Evolutionary conservation across 2,113 vertebrate species (phyloP), one percentile per base, ranked within the genome.

Genomic region (Isichthys henryi): DNA sequence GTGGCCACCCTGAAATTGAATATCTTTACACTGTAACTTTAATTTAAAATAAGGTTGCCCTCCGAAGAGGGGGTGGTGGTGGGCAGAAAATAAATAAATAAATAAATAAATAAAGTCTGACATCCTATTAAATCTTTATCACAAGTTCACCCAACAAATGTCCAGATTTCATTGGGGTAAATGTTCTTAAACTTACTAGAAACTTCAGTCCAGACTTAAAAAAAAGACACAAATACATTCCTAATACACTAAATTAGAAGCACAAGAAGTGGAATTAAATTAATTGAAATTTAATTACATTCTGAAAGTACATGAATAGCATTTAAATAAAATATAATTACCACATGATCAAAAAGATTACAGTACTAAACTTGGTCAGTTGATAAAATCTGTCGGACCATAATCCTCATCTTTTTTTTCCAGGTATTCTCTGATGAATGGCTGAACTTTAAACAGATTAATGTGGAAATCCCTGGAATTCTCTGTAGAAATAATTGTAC

Each of bases 401-500:
- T 56, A 90, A n/a, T 0, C 0, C 8, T 46, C 4, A 4, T 19
- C 0, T 52, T 10, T 15, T 13, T 77, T 52, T 27, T 11, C 23
- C 19, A 91, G 56, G 80, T 84, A 5, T 15, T 85, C 0, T 39
- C 45, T 88, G 70, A 91, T 86, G 82, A 91, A 91, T 10, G 85
- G 45, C 31, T 66, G 27, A 43, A 91, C 86, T 88, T 58, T 84
- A 70, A 91, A 91, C 15, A 91, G 88, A 83, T 91, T 91, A 9
- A 91, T 91, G 53, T 91, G 90, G 56, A 93, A 95, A 91, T 95
- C 95, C 91, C 95, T 93, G 88, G 94, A 95, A 0, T 5, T 0
- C 0, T 2, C 6, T 0, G 5, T 15, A 15, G 95, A 94, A 0
- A 90, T 80, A 0, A 53, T 0, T 2, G 49, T 35, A 1, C 70